phyloP scores from a whole-genome alignment of 2,113 vertebrate genomes.

The Shinisaurus crocodilurus region DNA sequence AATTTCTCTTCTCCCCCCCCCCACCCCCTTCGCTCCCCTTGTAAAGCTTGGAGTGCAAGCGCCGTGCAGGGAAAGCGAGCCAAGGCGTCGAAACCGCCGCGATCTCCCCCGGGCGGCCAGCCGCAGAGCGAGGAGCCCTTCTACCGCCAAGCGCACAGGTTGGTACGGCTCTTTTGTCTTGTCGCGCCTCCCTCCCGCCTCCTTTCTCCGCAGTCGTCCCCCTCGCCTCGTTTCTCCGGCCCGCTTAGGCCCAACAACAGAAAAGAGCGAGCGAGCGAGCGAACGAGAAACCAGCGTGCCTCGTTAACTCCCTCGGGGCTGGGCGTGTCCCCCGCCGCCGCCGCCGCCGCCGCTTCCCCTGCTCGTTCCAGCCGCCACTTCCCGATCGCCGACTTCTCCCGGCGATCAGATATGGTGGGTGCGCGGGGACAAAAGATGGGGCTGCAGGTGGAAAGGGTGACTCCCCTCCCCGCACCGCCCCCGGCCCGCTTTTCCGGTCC shows the following conservation, averaged over 20 bases:
- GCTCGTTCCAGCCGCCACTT: too few relatives aligned
- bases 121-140: background rate
- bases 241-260: background rate
- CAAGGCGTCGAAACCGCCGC: background rate
- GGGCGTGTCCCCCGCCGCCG: slow-evolving; percentile 18
- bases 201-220: too few relatives aligned
- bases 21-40: background rate
- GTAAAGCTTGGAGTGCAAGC: background rate
- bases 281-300: background rate
- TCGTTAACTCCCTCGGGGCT: slow-evolving; percentile 11
- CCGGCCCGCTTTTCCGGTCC: background rate
- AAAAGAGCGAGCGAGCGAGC: background rate
- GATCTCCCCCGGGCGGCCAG: background rate
- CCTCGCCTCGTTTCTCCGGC: background rate
- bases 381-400: background rate
- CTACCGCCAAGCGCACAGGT: slow-evolving; percentile 2
- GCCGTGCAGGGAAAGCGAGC: slow-evolving; percentile 1
- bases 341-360: background rate
- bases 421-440: background rate
- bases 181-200: background rate
- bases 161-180: background rate
- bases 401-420: background rate
- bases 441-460: background rate
- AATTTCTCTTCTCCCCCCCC: too few relatives aligned
- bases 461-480: background rate